Evolutionary conservation across 1,140 invertebrate genomes (phyloP).

Genomic region (Neotoxoptera formosana): DNA sequence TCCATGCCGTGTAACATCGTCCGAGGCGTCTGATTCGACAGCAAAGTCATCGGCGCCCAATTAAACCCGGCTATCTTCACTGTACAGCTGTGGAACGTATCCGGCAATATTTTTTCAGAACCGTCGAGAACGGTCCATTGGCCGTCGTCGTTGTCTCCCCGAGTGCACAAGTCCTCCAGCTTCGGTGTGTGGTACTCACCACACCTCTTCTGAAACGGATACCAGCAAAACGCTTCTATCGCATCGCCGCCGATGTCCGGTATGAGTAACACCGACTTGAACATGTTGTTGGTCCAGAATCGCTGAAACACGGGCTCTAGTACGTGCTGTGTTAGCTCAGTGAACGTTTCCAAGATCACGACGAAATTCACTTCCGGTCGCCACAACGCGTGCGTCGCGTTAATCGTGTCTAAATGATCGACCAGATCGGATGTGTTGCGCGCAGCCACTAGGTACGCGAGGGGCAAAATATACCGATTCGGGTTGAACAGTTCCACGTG

Average conservation of each 20-base stretch:
- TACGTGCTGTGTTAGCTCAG: neutral
- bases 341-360: neutral
- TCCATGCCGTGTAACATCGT: constrained; percentile 4
- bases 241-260: neutral
- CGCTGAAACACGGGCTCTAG: neutral
- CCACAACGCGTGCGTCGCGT: constrained; percentile 19
- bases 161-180: neutral
- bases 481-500: neutral
- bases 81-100: neutral
- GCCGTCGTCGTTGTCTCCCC: neutral
- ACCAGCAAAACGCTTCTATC: constrained; percentile 2
- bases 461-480: neutral
- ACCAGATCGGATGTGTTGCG: neutral
- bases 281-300: neutral
- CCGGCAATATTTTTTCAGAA: neutral
- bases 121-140: neutral
- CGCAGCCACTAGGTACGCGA: neutral
- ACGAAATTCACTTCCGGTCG: neutral
- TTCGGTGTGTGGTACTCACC: neutral
- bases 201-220: neutral
- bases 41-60: neutral
- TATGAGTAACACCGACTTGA: constrained; percentile 6
- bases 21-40: neutral
- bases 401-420: constrained; percentile 9
- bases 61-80: constrained; percentile 18